A percentile compares a stretch with the other conserved stretches of the same genome.
phyloP scores from a whole-genome alignment of 2,797 vertebrate species.

The Tenualosa ilisha region DNA sequence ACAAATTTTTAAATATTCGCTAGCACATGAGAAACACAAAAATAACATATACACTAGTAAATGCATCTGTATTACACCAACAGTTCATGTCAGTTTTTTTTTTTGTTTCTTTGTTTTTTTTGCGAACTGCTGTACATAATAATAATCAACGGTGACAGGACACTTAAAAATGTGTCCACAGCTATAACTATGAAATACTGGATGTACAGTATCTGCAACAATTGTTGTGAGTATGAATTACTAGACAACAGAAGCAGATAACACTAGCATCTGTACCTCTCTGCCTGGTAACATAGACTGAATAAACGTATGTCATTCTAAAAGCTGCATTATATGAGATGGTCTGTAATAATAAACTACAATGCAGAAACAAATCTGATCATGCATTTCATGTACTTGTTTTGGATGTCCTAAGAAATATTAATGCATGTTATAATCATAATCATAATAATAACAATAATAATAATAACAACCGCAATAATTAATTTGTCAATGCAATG shows the following conservation, averaged over 20 bases:
- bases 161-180: not conserved
- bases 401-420: conserved; percentile 21
- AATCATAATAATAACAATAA: conserved; percentile 8
- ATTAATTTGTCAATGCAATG: conserved; percentile 18
- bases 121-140: conserved; percentile 17
- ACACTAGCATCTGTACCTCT: not conserved
- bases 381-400: conserved; percentile 16
- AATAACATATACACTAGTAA: conserved; percentile 22
- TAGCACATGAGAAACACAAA: conserved; percentile 26
- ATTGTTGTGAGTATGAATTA: not conserved
- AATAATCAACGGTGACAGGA: not conserved
- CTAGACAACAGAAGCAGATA: not conserved
- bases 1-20: conserved; percentile 42
- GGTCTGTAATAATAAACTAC: not conserved
- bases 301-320: not conserved
- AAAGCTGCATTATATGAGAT: not conserved
- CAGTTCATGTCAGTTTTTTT: conserved; percentile 6
- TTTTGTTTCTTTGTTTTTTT: not conserved
- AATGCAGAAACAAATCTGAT: conserved; percentile 17
- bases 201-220: not conserved
- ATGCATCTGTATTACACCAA: conserved; percentile 13
- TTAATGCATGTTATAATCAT: conserved; percentile 18
- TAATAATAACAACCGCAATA: conserved; percentile 5
- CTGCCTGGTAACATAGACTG: not conserved
- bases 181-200: conserved; percentile 1